Conservation (phyloP, 2,797 vertebrate species). For the Carapus acus region DNA sequence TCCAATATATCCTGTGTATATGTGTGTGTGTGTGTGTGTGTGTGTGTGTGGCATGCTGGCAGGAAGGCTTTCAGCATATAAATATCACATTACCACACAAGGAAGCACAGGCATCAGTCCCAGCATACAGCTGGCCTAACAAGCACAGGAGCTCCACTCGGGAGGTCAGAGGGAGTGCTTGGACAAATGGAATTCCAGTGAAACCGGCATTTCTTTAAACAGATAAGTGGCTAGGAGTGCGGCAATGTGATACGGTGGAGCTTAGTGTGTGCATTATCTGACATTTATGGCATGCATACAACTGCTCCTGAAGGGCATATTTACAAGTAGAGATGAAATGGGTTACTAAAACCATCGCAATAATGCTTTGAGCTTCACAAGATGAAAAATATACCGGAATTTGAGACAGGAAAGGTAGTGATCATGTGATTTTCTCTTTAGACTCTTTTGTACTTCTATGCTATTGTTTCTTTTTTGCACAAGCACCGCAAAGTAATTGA, state of each 20-base stretch:
- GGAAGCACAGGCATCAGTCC: constrained; percentile 70
- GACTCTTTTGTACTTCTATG: too few relatives aligned
- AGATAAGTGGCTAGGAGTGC: constrained; percentile 54
- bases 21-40: constrained; percentile 40
- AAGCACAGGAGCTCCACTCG: constrained; percentile 59
- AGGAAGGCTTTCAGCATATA: constrained; percentile 75
- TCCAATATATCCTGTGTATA: constrained; percentile 58
- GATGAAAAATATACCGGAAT: not conserved
- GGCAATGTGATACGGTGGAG: constrained; percentile 48
- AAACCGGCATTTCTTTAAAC: constrained; percentile 58
- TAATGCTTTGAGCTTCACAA: constrained; percentile 2
- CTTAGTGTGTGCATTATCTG: constrained; percentile 38
- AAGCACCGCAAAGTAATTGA: too few relatives aligned
- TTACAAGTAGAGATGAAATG: not conserved
- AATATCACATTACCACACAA: constrained; percentile 80
- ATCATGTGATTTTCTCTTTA: too few relatives aligned
- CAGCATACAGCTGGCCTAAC: constrained; percentile 67
- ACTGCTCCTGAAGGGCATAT: constrained; percentile 8
- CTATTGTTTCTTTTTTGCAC: too few relatives aligned
- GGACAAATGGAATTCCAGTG: constrained; percentile 66
- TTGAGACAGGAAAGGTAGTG: not conserved
- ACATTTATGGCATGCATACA: constrained; percentile 32
- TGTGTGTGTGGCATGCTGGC: constrained; percentile 49
- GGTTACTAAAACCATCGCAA: not conserved
- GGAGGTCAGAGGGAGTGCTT: constrained; percentile 61